phyloP scores from a whole-genome alignment of 2,113 vertebrate genomes.

The Chrysemys picta region DNA sequence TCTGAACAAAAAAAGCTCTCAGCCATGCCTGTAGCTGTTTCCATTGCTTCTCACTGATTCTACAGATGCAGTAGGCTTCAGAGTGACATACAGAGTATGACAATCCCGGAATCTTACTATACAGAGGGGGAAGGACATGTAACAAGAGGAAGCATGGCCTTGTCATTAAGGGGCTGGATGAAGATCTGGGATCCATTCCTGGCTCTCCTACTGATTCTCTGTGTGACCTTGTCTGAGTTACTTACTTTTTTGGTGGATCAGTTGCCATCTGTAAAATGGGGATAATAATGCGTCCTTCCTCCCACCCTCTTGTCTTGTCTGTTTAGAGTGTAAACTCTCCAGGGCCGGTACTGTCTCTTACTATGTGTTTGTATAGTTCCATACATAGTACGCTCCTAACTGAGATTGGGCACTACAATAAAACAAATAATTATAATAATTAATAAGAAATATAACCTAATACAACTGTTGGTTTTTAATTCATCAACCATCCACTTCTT shows the following conservation, averaged over 20 bases:
- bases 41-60: neutral
- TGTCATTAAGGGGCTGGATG: neutral
- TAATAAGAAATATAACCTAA: neutral
- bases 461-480: neutral
- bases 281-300: neutral
- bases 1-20: neutral
- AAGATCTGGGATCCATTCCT: neutral
- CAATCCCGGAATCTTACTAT: neutral
- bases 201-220: neutral
- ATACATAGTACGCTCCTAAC: neutral
- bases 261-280: neutral
- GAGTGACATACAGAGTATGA: neutral
- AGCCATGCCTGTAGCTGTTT: neutral
- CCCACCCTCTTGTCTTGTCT: neutral
- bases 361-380: neutral
- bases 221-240: neutral
- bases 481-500: neutral
- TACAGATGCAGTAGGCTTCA: neutral
- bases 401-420: neutral
- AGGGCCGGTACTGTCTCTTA: neutral
- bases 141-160: neutral
- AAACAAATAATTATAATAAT: neutral
- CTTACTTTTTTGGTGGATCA: neutral
- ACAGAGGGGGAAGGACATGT: neutral
- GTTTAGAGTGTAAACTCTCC: constrained; percentile 4